phyloP scores from a whole-genome alignment of 1,140 invertebrate genomes.

The Bactericera cockerelli region DNA sequence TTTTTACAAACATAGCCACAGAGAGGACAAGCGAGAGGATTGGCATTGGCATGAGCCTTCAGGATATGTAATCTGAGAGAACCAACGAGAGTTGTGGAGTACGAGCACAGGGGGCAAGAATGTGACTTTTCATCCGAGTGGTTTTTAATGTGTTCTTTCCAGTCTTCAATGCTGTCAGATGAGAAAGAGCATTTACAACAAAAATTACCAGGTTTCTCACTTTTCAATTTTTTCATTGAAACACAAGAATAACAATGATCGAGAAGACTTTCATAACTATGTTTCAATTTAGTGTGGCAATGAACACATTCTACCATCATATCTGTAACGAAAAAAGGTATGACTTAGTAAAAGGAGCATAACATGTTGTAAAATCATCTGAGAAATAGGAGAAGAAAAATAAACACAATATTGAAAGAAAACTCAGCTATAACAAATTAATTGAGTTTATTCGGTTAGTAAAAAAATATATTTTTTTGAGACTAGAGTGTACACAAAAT shows the following conservation, averaged over 20 bases:
- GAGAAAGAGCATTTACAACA: neutral
- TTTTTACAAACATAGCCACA: slow-evolving; percentile 8
- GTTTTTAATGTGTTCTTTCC: neutral
- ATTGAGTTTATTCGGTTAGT: too few species aligned
- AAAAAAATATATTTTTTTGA: too few species aligned
- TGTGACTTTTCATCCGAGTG: neutral
- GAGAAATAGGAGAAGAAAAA: too few species aligned
- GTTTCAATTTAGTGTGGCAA: neutral
- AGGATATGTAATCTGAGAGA: neutral
- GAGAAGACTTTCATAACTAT: neutral
- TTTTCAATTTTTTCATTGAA: neutral
- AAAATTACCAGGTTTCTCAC: neutral
- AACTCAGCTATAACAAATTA: too few species aligned
- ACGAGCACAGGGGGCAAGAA: neutral
- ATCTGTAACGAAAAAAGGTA: neutral
- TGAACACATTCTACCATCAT: neutral
- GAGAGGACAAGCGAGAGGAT: neutral
- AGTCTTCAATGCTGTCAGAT: neutral
- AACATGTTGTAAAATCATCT: too few species aligned
- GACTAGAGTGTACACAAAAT: too few species aligned
- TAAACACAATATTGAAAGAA: too few species aligned
- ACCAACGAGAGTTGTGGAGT: neutral
- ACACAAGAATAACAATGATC: neutral
- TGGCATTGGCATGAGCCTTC: neutral
- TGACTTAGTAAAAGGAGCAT: too few species aligned